A percentile compares a stretch with the other conserved stretches of the same genome.
These are phyloP conservation scores for Spodoptera picta DNA, from an alignment of 2,888 invertebrate genomes.

Conservation along the genomic window DNA sequence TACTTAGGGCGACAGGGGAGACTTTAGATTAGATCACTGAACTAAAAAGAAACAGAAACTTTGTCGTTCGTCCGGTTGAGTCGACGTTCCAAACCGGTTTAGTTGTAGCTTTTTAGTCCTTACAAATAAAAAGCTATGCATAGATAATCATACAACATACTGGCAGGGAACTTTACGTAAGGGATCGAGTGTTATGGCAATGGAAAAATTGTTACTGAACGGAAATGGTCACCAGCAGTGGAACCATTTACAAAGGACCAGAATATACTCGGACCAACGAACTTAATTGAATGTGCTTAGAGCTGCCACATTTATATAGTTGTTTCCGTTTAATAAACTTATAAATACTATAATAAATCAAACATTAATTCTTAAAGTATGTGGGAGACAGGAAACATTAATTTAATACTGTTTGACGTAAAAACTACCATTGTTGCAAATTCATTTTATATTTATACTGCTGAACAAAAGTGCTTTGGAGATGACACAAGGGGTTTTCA, in stretches of 20 bases:
- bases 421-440: conserved; percentile 1
- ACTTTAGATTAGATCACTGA: conserved; percentile 82
- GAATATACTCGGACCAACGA: conserved; percentile 54
- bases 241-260: conserved; percentile 67
- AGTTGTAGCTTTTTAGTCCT: conserved; percentile 79
- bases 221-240: conserved; percentile 78
- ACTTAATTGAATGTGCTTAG: conserved; percentile 40
- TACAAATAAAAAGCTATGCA: conserved; percentile 81
- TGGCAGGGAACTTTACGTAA: conserved; percentile 71
- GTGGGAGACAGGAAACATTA: conserved; percentile 23
- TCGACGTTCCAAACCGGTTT: conserved; percentile 77
- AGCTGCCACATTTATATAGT: conserved; percentile 8
- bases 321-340: conserved; percentile 23
- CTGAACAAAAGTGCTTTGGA: neutral
- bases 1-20: conserved; percentile 64
- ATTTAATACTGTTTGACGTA: conserved; percentile 7
- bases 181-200: conserved; percentile 64
- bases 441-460: conserved; percentile 4
- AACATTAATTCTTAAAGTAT: neutral
- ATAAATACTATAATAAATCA: conserved; percentile 43
- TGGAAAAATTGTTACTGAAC: conserved; percentile 83
- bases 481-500: conserved; percentile 18
- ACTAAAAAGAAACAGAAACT: conserved; percentile 84
- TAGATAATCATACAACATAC: conserved; percentile 77
- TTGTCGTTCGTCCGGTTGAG: conserved; percentile 75